Evolutionary conservation across 2,797 vertebrate genomes (phyloP), one percentile per base, ranked within the genome.

Genomic region (Luscinia megarhynchos): DNA sequence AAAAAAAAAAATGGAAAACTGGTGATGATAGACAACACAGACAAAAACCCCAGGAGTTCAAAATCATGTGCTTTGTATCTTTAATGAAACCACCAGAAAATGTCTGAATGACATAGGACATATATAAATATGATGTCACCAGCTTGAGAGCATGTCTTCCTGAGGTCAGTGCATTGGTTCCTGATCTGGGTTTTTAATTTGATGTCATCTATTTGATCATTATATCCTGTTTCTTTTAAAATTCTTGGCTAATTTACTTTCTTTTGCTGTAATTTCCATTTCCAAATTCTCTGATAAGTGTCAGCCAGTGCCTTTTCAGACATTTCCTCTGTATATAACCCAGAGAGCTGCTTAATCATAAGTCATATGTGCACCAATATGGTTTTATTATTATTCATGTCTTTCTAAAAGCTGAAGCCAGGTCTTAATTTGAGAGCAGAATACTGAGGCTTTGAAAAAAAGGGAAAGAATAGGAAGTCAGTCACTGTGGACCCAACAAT

Each of bases 241-340:
- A 75, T 92, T 93, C 84, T 89, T 96, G 92, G 92, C 90, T 93
- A 91, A 95, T 95, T 96, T 92, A 73, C 91, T 92, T 85, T 91
- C 91, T 92, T 85, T 75, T 81, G 89, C 89, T 95, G 91, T 87
- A 92, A 94, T 94, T 96, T 96, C 93, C 95, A 94, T 95, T 97
- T 85, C 80, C 73, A 85, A 94, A 81, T 85, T 95, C 86, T 80
- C 81, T 94, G 94, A 95, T 97, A 96, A 95, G 90, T 94, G 93
- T 94, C 87, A 89, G 95, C 92, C 94, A 91, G 91, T 95, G 82
- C 90, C 75, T 92, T 95, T 93, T 92, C 95, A 96, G 94, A 89
- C 92, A 21, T 91, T 96, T 96, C 94, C 93, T 93, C 87, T 96
- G 66, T 87, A 81, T 94, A 86, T 88, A 94, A 94, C 88, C 70